Evolutionary conservation across 53 echinoderm and acorn worm species (phyloP), one percentile per base, ranked within the genome.

Genomic region (Stichopus horrens): DNA sequence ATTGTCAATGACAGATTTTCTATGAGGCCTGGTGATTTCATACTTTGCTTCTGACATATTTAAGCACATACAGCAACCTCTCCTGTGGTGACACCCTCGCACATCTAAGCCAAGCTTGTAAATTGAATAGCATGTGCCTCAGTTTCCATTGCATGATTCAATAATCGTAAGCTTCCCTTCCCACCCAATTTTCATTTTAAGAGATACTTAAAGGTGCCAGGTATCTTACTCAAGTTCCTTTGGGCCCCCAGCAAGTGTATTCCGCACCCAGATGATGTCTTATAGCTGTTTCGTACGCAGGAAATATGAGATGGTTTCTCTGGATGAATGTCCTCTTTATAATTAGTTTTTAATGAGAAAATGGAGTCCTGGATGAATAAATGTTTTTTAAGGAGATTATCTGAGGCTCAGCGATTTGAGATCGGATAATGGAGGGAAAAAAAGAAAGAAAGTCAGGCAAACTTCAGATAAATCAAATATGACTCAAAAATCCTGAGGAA

Each of bases 331-430:
- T 18, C 71, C 71, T 71, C 53, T 76, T 53, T 76, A 53, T 76
- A 81, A 81, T 81, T 81, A 81, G 81, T 81, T 71, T 71, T 71
- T 81, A 81, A 81, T 81, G 81, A 81, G 81, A 57, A 81, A 58
- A 71, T 63, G 18, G 18, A 71, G 71, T 71, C 71, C 71, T 18
- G 71, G n/a, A 71, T 20, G 71, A 71, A 71, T 71, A 71, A 71
- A 71, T 71, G 71, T 18, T 16, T 71, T 71, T 71, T 16, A n/a
- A 71, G 14, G 71, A 71, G 71, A 71, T 71, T 71, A 71, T 13
- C 18, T 13, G 71, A 71, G 71, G 71, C 71, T 71, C 71, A 59
- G 11, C 8, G 59, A 59, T 18, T 71, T 18, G 71, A 71, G 19
- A 16, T 71, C 19, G 18, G 19, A 71, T 18, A 16, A 63, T 13